These are phyloP conservation scores for Drosophila sp. DNA, from an alignment of 1,140 invertebrate species.

Conservation along the genomic window DNA sequence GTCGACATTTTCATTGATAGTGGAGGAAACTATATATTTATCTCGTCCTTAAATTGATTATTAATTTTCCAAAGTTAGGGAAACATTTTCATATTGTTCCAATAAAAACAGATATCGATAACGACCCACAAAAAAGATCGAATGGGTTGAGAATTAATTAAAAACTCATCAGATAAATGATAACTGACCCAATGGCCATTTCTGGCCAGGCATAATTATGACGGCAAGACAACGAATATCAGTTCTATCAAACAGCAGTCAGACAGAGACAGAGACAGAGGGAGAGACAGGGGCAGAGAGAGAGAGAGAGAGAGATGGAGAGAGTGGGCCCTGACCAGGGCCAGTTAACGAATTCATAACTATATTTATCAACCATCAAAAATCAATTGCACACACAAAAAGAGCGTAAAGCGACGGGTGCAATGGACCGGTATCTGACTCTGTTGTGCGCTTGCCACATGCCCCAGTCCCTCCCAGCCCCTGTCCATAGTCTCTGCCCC, in stretches of 20 bases:
- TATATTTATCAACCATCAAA: constrained; percentile 82
- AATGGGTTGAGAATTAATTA: constrained; percentile 73
- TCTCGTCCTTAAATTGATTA: neutral
- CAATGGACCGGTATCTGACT: constrained; percentile 36
- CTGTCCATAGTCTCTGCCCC: too few relatives aligned
- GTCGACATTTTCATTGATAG: too few relatives aligned
- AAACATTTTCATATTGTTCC: constrained; percentile 1
- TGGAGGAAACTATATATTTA: neutral
- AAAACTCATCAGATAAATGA: constrained; percentile 79
- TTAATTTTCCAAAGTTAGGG: neutral
- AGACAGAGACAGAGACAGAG: neutral
- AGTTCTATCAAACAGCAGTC: constrained; percentile 53
- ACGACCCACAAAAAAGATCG: constrained; percentile 33
- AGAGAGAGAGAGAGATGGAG: neutral
- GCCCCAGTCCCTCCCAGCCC: too few relatives aligned
- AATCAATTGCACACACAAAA: constrained; percentile 73
- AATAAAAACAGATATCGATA: constrained; percentile 35
- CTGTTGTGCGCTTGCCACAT: neutral
- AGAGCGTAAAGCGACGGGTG: constrained; percentile 29
- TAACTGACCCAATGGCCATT: constrained; percentile 30
- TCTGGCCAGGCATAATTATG: constrained; percentile 54
- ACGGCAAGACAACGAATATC: constrained; percentile 39
- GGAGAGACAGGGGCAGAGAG: constrained; percentile 3
- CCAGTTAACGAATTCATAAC: constrained; percentile 80
- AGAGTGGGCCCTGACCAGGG: neutral